Base-by-base conservation (phyloP, 2,888 invertebrate species). In the Ctenicera cuprea region DNA sequence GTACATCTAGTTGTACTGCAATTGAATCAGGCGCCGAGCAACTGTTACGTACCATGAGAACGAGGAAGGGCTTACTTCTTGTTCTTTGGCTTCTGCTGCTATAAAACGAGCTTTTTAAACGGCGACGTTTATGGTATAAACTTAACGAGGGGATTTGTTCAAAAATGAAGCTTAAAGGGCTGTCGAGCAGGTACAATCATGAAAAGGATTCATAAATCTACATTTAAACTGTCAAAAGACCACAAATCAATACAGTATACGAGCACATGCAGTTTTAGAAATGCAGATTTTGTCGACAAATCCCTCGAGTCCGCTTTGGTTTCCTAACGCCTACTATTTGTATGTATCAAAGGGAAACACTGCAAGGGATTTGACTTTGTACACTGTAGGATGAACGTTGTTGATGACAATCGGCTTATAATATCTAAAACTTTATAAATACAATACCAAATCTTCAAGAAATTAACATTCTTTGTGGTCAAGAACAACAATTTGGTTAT, bases 1-100 rank as follows among this genome's bases (percentile, higher is more conserved):
- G 73, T 75, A 73, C 75, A 67, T 65, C 70, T 52, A 73, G 66
- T 70, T 72, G 72, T 74, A 72, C 72, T 74, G 74, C 74, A 76
- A 76, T 76, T 76, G 76, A 62, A 76, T 72, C 64, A 65, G 72
- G 74, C 72, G 76, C 76, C 72, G 61, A 65, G 64, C 48, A 26
- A 73, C 73, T 57, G 37, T 9, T 38, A 41, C 41, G 14, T 41
- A 20, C 48, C 4, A 54, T n/a, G 54, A 30, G 30, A 41, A 41
- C 41, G 48, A 16, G 20, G 16, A 11, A 14, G 20, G 48, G 48
- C 14, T 48, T 48, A 48, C 8, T 4, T 33, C 33, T 33, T 33
- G 33, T 33, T 33, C 33, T 9, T 33, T 33, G 26, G 26, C 26
- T 26, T 9, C 9, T 33, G 33, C 7, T 1, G 18, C 20, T 33